These are phyloP conservation scores for Drosophila orena DNA, from an alignment of 1,140 invertebrate species.

Conservation along the genomic window DNA sequence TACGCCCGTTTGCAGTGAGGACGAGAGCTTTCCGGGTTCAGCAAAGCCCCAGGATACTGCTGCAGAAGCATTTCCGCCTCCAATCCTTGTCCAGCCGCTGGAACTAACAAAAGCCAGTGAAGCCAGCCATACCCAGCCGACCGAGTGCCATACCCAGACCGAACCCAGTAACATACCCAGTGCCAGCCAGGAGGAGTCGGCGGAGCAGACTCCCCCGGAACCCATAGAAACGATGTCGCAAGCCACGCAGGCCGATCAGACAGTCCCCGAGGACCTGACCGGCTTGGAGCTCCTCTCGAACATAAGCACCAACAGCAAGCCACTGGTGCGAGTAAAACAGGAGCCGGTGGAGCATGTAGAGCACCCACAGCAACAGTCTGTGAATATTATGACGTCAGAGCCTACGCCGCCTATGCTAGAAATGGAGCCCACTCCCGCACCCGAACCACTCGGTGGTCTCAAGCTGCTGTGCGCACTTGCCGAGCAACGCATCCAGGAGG, in stretches of 20 bases:
- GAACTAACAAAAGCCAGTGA: constrained; percentile 78
- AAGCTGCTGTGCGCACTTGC: constrained; percentile 93
- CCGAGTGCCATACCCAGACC: constrained; percentile 77
- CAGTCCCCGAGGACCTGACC: constrained; percentile 88
- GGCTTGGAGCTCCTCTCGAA: constrained; percentile 93
- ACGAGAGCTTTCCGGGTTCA: constrained; percentile 65
- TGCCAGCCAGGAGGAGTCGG: constrained; percentile 62
- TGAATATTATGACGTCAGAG: constrained; percentile 33
- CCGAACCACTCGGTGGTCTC: constrained; percentile 88
- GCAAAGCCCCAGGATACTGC: constrained; percentile 31
- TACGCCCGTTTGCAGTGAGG: constrained; percentile 86
- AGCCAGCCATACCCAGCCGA: constrained; percentile 58
- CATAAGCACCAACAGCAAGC: constrained; percentile 87
- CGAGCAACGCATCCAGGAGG: constrained; percentile 93
- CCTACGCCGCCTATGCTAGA: constrained; percentile 66
- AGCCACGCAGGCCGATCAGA: constrained; percentile 29
- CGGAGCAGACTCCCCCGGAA: constrained; percentile 22
- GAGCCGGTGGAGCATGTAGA: constrained; percentile 73
- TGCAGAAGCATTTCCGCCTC: constrained; percentile 20
- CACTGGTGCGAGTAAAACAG: constrained; percentile 75
- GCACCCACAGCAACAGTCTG: constrained; percentile 46
- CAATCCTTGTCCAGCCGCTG: constrained; percentile 53
- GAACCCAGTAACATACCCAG: constrained; percentile 62
- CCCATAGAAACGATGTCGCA: constrained; percentile 18
- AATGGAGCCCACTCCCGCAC: constrained; percentile 74